Evolutionary conservation across 2,888 invertebrate species (phyloP).

Genomic region (Eupithecia subfuscata): DNA sequence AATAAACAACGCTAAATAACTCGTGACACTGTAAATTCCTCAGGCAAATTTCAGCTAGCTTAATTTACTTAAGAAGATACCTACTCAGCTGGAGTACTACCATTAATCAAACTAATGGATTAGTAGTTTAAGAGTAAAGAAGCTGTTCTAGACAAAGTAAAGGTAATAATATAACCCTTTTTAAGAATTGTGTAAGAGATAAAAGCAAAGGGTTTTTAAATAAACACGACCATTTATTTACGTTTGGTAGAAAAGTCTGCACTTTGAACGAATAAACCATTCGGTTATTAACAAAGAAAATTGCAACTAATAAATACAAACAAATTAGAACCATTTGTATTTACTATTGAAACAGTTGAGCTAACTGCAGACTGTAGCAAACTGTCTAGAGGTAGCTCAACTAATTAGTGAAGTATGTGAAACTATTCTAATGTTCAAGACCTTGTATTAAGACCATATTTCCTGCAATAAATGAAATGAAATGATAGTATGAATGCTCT

Average conservation of each 20-base stretch:
- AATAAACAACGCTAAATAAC: slow-evolving; percentile 11
- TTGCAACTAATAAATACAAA: background rate
- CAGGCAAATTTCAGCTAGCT: slow-evolving; percentile 1
- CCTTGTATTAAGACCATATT: too few species aligned
- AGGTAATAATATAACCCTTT: background rate
- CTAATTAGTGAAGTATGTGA: too few species aligned
- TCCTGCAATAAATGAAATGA: too few species aligned
- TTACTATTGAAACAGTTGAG: too few species aligned
- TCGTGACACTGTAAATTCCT: slow-evolving; percentile 3
- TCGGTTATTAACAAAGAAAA: background rate
- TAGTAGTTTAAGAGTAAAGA: slow-evolving; percentile 4
- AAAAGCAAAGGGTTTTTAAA: background rate
- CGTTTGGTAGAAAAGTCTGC: background rate
- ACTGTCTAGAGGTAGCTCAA: too few species aligned
- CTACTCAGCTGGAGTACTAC: background rate
- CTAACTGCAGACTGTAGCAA: too few species aligned
- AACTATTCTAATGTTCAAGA: too few species aligned
- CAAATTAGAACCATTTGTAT: background rate
- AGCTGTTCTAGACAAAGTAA: background rate
- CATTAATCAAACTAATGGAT: slow-evolving; percentile 12
- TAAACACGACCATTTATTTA: background rate
- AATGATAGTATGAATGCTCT: too few species aligned
- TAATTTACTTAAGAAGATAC: slow-evolving; percentile 14
- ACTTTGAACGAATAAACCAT: background rate
- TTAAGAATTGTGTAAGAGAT: background rate